Percentiles rank a stretch among this genome's conserved stretches.
Evolutionary conservation across 2,113 vertebrate genomes (phyloP).

Genomic region (Dryoscopus gambensis): DNA sequence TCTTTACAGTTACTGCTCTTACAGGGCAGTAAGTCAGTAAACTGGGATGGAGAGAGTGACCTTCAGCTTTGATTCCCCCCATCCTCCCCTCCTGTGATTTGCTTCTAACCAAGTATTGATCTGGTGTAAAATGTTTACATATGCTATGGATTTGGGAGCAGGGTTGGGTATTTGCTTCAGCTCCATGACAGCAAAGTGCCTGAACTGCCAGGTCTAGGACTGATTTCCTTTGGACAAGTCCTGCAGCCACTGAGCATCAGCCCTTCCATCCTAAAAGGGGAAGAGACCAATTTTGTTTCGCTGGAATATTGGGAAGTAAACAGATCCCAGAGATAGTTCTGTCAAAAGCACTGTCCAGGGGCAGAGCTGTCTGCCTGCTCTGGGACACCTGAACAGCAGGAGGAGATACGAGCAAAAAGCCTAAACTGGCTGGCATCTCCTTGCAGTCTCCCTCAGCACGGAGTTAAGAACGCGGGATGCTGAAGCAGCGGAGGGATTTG

Average conservation of each 20-base stretch:
- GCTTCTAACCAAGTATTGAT: neutral
- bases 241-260: neutral
- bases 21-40: neutral
- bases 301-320: neutral
- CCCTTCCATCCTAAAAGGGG: rapidly evolving
- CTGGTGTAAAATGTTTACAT: neutral
- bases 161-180: neutral
- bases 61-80: neutral
- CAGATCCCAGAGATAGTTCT: neutral
- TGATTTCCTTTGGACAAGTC: neutral
- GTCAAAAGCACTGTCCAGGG: neutral
- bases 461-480: neutral
- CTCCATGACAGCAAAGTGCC: neutral
- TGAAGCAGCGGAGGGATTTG: neutral
- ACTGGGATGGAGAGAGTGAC: neutral
- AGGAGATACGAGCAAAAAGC: rapidly evolving
- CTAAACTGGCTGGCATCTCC: neutral
- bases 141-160: neutral
- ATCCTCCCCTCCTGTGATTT: neutral
- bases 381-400: neutral
- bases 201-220: neutral
- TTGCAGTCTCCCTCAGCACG: rapidly evolving
- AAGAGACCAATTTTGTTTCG: neutral
- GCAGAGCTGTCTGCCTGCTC: neutral
- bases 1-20: neutral